Evolutionary conservation across 1,140 invertebrate species (phyloP).

Genomic region (Andricus grossulariae): DNA sequence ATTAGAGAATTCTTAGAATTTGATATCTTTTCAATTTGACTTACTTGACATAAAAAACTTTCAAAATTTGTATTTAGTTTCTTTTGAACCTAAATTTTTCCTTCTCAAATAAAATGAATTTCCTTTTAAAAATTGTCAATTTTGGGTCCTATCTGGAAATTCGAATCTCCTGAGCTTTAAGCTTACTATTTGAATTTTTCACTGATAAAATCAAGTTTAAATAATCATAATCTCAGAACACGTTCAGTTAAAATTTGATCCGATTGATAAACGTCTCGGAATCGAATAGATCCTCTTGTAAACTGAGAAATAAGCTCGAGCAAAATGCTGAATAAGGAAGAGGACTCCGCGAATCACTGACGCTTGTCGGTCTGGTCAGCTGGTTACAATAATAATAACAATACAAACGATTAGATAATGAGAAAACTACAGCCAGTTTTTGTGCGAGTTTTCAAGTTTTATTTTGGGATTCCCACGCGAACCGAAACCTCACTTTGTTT

Average conservation of each 20-base stretch:
- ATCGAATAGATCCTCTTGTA: conserved; percentile 26
- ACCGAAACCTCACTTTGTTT: background rate
- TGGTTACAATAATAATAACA: conserved; percentile 17
- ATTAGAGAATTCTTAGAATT: no score
- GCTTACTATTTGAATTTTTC: no score
- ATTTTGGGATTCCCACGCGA: background rate
- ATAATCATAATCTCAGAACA: background rate
- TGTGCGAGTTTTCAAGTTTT: background rate
- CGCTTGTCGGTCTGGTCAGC: background rate
- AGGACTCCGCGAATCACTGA: conserved; percentile 6
- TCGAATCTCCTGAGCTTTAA: no score
- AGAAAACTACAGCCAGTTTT: background rate
- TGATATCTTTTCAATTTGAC: no score
- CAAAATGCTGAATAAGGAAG: conserved; percentile 25
- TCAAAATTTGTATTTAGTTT: no score
- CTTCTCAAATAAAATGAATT: no score
- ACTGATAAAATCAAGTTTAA: no score
- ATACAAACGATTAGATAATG: conserved; percentile 12
- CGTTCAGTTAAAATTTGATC: background rate
- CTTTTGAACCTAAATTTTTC: no score
- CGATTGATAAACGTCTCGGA: conserved; percentile 23
- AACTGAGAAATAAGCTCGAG: conserved; percentile 10
- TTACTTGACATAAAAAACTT: no score
- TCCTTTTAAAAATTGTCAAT: no score
- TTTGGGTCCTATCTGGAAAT: no score